A percentile compares a stretch with the other conserved stretches of the same genome.
Evolutionary conservation across 2,888 invertebrate species (phyloP).

Genomic region (Pandemis corylana): DNA sequence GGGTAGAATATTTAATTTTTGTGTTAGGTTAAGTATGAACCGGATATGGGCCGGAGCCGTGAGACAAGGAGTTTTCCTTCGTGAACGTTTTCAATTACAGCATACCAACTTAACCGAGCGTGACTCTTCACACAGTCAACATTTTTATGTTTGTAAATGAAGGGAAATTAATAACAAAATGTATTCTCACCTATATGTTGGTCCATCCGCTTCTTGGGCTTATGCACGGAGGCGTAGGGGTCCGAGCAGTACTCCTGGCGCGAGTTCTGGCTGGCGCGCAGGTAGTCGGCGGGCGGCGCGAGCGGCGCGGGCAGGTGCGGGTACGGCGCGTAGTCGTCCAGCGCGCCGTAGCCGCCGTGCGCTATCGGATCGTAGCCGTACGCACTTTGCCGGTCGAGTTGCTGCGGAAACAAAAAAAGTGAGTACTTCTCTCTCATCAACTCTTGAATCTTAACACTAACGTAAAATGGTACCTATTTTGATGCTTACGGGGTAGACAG

Average conservation of each 20-base stretch:
- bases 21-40: no score
- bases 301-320: constrained; percentile 87
- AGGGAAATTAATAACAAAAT: no score
- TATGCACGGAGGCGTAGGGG: constrained; percentile 95
- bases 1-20: no score
- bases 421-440: not conserved
- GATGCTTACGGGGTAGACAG: no score
- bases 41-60: no score
- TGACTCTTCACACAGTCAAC: no score
- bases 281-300: constrained; percentile 88
- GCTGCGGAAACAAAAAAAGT: constrained; percentile 59
- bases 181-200: constrained; percentile 92
- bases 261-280: constrained; percentile 91
- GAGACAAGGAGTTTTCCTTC: no score
- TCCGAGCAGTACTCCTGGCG: constrained; percentile 95
- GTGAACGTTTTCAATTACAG: no score
- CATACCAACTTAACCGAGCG: no score
- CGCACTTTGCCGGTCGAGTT: constrained; percentile 87
- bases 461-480: no score
- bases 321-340: constrained; percentile 94
- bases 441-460: no score
- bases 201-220: constrained; percentile 94
- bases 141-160: no score
- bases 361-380: constrained; percentile 90
- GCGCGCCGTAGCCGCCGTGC: constrained; percentile 92